Conservation (phyloP, 2,113 vertebrate species). For the Marcusenius ussheri region DNA sequence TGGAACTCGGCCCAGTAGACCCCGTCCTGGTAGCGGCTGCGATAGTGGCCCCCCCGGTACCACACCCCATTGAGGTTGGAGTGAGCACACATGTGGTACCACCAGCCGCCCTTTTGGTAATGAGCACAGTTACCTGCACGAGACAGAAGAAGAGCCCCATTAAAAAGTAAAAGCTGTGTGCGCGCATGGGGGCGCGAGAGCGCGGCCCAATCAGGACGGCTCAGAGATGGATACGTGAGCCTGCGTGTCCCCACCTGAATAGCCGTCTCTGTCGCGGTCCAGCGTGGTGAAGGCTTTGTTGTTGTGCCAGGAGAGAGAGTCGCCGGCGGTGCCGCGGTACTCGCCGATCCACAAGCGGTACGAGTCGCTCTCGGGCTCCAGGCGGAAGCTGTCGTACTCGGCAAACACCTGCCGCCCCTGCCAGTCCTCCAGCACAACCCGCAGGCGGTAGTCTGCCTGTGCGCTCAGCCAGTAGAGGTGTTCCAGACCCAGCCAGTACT, state of each 20-base stretch:
- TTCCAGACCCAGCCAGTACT: conserved; percentile 85
- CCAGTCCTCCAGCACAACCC: conserved; percentile 79
- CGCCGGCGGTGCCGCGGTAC: conserved; percentile 75
- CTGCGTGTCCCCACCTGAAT: conserved; percentile 59
- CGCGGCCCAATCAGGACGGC: neutral
- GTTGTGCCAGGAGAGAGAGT: conserved; percentile 84
- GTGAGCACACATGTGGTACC: conserved; percentile 87
- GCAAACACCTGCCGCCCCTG: conserved; percentile 69
- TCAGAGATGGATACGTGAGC: neutral
- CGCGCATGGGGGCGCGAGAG: too few relatives aligned
- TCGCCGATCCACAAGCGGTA: conserved; percentile 77
- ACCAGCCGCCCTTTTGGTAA: conserved; percentile 85
- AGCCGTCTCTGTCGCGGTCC: conserved; percentile 75
- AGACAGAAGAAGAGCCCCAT: neutral
- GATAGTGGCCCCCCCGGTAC: conserved; percentile 82
- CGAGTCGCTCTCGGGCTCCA: conserved; percentile 77
- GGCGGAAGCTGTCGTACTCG: conserved; percentile 69
- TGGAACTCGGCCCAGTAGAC: conserved; percentile 85
- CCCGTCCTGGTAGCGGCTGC: conserved; percentile 80
- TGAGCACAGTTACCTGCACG: conserved; percentile 79
- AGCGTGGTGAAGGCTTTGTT: conserved; percentile 84
- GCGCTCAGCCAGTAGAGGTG: conserved; percentile 70
- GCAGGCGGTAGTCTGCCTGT: conserved; percentile 67
- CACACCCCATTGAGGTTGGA: conserved; percentile 85
- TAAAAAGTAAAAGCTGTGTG: neutral